Conservation (phyloP, 2,113 vertebrate species). For the Myrmecophaga tridactyla region DNA sequence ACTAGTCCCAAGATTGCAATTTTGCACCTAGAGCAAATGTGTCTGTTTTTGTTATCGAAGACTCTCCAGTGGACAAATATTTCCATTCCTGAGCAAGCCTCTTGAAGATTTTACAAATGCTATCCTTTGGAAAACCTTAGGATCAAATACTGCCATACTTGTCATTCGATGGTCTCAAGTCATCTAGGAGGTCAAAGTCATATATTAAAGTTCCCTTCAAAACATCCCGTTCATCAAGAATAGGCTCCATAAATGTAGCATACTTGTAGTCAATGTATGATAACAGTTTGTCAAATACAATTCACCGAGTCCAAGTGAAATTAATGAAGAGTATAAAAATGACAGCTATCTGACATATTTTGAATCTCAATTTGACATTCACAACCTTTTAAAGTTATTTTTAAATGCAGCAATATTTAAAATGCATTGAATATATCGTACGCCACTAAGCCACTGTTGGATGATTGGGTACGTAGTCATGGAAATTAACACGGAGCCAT, state of each 20-base stretch:
- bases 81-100: conserved; percentile 52
- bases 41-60: conserved; percentile 46
- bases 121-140: conserved; percentile 53
- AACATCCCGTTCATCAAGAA: conserved; percentile 45
- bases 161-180: conserved; percentile 65
- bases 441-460: conserved; percentile 51
- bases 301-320: conserved; percentile 77
- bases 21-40: conserved; percentile 22
- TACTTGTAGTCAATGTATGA: conserved; percentile 56
- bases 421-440: conserved; percentile 71
- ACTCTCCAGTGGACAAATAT: conserved; percentile 42
- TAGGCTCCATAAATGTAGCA: conserved; percentile 59
- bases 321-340: conserved; percentile 80
- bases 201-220: conserved; percentile 63
- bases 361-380: conserved; percentile 76
- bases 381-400: conserved; percentile 80
- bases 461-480: conserved; percentile 55
- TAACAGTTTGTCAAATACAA: conserved; percentile 78
- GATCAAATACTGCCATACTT: conserved; percentile 62
- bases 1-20: conserved; percentile 13
- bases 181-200: conserved; percentile 67
- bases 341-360: conserved; percentile 80
- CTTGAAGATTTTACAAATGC: conserved; percentile 62
- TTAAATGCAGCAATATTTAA: conserved; percentile 75
- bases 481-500: conserved; percentile 66